Evolutionary conservation across 2,888 invertebrate genomes (phyloP), one percentile per base, ranked within the genome.

Genomic region (Papilio protenor): DNA sequence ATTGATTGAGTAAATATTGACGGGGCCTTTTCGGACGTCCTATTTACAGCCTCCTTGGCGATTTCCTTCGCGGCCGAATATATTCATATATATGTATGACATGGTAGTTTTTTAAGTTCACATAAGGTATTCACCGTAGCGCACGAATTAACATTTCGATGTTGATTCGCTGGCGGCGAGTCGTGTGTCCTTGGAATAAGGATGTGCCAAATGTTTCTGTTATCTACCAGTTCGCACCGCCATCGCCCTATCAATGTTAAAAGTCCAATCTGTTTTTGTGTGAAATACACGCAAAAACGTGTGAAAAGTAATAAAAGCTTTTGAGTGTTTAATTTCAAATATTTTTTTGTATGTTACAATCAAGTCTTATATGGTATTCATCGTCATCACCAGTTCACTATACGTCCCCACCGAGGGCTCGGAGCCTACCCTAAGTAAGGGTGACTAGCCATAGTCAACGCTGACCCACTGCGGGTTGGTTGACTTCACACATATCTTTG

Each of bases 161-260:
- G 89, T 88, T 89, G 88, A 90, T 88, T 88, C 87, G 87, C 84
- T 85, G 83, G 1, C 52, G 52, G 52, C 52, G 52, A 52, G 52
- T 40, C 84, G 87, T 81, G 83, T 88, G 94, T 92, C 94, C 94
- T 94, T 94, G 93, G 90, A 90, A 92, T 93, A 91, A 93, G 93
- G 93, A 94, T 93, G 91, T 92, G 83, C 86, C 87, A 87, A 91
- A 89, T 88, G 85, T 86, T 83, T 87, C 86, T n/a, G n/a, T 90
- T 90, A 90, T 89, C 87, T 87, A 87, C 82, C 86, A 86, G 85
- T 87, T 89, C 88, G 83, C 84, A 85, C 83, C 85, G 86, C 84
- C 83, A 86, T 85, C 85, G 84, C 82, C 80, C 85, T 84, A 80
- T 80, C 80, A 74, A 79, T 79, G 75, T 69, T 72, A 78, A 79